A percentile compares a stretch with the other conserved stretches of the same genome.
Evolutionary conservation across 2,113 vertebrate genomes (phyloP).

Genomic region (Sinocyclocheilus maitianheensis): DNA sequence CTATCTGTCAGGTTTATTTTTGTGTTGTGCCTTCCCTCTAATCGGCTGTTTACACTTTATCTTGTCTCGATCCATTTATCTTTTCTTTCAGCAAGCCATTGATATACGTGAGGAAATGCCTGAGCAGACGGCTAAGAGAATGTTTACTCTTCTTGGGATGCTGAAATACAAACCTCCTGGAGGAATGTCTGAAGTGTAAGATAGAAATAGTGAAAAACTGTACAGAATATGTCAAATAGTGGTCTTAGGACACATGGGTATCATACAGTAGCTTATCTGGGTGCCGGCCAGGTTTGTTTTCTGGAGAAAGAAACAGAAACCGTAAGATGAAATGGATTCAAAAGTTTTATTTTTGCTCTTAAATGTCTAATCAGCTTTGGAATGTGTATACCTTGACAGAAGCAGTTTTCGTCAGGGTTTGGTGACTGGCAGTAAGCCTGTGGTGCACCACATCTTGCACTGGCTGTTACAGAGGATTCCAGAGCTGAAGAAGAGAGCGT

Average conservation of each 20-base stretch:
- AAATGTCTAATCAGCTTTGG: neutral
- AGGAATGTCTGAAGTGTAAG: constrained; percentile 83
- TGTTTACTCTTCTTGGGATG: constrained; percentile 86
- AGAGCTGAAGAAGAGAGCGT: constrained; percentile 94
- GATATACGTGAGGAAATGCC: constrained; percentile 96
- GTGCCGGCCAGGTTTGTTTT: neutral
- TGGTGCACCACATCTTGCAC: constrained; percentile 89
- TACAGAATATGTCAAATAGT: neutral
- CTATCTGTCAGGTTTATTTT: neutral
- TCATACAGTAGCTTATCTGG: neutral
- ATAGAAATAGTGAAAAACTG: constrained; percentile 20
- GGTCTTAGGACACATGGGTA: neutral
- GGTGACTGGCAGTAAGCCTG: constrained; percentile 89
- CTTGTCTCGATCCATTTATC: neutral
- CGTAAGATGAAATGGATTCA: neutral
- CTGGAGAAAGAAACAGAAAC: neutral
- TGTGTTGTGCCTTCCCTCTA: neutral
- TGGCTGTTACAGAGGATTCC: constrained; percentile 90
- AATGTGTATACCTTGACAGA: constrained; percentile 67
- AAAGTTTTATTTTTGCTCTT: neutral
- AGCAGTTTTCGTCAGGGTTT: constrained; percentile 91
- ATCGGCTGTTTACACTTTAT: neutral
- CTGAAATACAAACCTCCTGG: constrained; percentile 93
- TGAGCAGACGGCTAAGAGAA: constrained; percentile 92
- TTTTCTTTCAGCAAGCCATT: constrained; percentile 82